These are phyloP conservation scores for Leptinotarsa defecta DNA, from an alignment of 1,140 invertebrate species.

Conservation along the genomic window DNA sequence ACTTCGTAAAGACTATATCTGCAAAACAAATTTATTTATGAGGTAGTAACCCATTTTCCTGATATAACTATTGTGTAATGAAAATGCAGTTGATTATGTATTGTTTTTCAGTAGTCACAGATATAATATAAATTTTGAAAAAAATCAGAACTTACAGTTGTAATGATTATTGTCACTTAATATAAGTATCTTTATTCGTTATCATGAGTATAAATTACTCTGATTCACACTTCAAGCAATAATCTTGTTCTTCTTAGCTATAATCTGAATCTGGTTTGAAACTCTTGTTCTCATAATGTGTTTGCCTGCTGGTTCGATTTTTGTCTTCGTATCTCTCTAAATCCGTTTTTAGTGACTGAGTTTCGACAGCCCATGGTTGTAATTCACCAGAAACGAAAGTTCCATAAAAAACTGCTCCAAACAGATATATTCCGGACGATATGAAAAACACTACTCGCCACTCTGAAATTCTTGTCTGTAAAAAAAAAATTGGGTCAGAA, in stretches of 20 bases:
- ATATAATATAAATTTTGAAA: too few species aligned
- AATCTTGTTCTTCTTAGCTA: neutral
- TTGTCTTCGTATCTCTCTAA: neutral
- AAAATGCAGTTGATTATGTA: too few species aligned
- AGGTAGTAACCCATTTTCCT: too few species aligned
- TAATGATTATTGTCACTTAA: too few species aligned
- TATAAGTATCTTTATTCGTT: too few species aligned
- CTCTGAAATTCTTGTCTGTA: constrained; percentile 68
- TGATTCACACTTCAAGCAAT: too few species aligned
- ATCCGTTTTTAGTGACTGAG: neutral
- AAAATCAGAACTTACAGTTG: too few species aligned
- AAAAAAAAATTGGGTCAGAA: constrained; percentile 33
- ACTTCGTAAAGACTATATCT: too few species aligned
- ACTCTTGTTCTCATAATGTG: constrained; percentile 9
- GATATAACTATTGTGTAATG: too few species aligned
- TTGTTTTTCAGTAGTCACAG: too few species aligned
- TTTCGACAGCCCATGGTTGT: constrained; percentile 70
- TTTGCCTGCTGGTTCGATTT: neutral
- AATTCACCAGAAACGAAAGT: constrained; percentile 79
- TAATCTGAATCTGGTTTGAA: constrained; percentile 11
- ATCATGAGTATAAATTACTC: too few species aligned
- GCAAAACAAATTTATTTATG: too few species aligned
- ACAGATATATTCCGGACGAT: constrained; percentile 74
- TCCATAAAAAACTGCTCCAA: constrained; percentile 79
- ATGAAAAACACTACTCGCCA: constrained; percentile 88